Evolutionary conservation across 1,140 invertebrate genomes (phyloP), one percentile per base, ranked within the genome.

Genomic region (Saccostrea cuccullata): DNA sequence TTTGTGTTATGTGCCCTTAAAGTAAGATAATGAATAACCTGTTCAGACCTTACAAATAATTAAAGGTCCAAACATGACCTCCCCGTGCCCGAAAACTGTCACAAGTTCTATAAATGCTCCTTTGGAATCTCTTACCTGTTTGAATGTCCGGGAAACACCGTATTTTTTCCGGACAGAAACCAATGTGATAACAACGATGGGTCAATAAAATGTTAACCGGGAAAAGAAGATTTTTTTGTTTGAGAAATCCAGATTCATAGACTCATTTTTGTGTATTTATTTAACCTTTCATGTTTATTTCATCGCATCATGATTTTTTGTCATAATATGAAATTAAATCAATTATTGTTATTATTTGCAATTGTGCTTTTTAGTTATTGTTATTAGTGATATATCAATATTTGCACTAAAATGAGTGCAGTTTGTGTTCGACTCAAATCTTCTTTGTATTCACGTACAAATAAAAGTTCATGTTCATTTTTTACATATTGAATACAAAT

Each of bases 131-230:
- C 86, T 4, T 90, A 88, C 30, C 85, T 85, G 56, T 90, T 90
- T 55, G 30, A 84, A 58, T 90, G 89, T 86, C 70, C 89, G 6
- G 87, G 84, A 58, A 73, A 56, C 20, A 67, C 82, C 3, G 87
- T 90, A 20, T 90, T 90, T 23, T 88, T 86, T 20, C 73, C 77
- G 3, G 56, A 26, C 5, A 90, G 83, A 36, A 86, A 86, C 60
- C 58, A 64, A 73, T 90, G 87, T 84, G 89, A 87, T 84, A 86
- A 58, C 17, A 88, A 90, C 47, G 89, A 90, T 26, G 89, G 87
- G 0, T 84, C 84, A 2, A 86, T 88, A 58, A 47, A 60, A 64
- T 90, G 89, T 89, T 87, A 56, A 84, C 47, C 23, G n/a, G 55
- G 0, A 47, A 17, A 82, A 40, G 20, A 67, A 67, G 60, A 9